Evolutionary conservation across 2,888 invertebrate species (phyloP).

Genomic region (Macrophya alboannulata): DNA sequence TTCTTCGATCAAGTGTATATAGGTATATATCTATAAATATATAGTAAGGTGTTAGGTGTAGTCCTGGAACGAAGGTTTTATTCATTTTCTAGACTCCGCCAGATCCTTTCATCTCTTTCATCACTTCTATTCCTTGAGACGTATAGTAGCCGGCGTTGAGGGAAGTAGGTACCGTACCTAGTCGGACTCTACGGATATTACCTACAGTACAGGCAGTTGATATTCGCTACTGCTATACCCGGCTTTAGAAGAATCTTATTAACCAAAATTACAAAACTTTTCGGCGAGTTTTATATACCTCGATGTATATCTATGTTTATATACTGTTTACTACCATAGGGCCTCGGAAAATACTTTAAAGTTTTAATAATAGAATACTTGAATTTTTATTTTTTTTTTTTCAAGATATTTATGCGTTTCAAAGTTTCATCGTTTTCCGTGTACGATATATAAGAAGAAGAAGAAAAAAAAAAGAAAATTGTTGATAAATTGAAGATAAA

Average conservation of each 20-base stretch:
- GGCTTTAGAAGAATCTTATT: constrained; percentile 29
- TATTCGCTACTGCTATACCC: background rate
- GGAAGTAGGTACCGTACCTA: constrained; percentile 1
- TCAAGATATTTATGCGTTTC: constrained; percentile 1
- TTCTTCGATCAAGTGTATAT: background rate
- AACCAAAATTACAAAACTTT: constrained; percentile 40
- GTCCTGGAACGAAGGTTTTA: background rate
- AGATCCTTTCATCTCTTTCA: constrained; percentile 42
- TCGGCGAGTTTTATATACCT: background rate
- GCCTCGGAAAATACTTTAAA: background rate
- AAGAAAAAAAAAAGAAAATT: background rate
- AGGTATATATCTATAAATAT: background rate
- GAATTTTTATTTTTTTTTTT: background rate
- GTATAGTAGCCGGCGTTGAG: background rate
- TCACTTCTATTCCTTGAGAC: constrained; percentile 11
- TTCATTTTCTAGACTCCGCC: constrained; percentile 21
- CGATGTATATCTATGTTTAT: background rate
- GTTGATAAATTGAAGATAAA: background rate
- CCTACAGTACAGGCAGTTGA: constrained; percentile 1
- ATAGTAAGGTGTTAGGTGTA: background rate
- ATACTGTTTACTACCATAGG: background rate
- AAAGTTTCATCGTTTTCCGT: constrained; percentile 3
- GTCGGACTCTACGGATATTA: background rate
- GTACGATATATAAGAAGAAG: background rate
- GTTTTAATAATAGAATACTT: constrained; percentile 6